phyloP scores from a whole-genome alignment of 1,140 invertebrate species.

The Atta cephalotes region DNA sequence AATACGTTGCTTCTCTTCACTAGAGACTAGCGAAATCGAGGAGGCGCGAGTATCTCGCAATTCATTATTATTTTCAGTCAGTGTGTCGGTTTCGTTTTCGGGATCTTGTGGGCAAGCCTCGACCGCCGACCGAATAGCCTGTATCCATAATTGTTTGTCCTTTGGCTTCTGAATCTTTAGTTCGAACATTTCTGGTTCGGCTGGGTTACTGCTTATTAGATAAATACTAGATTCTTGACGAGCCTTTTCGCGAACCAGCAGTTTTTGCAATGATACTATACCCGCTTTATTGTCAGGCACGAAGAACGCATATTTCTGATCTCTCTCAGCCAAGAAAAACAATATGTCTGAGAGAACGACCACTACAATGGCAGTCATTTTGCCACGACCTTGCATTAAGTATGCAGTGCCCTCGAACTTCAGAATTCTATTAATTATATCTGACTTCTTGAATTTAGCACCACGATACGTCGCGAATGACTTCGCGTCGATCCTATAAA shows the following conservation, averaged over 20 bases:
- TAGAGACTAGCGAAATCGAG: constrained; percentile 86
- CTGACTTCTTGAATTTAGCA: constrained; percentile 97
- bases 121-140: constrained; percentile 91
- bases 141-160: constrained; percentile 96
- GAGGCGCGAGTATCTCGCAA: constrained; percentile 80
- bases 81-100: constrained; percentile 88
- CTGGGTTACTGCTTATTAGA: constrained; percentile 94
- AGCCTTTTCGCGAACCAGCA: constrained; percentile 96
- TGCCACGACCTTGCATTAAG: constrained; percentile 93
- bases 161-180: constrained; percentile 95
- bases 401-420: constrained; percentile 95
- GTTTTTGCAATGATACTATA: constrained; percentile 95
- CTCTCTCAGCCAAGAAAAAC: constrained; percentile 96
- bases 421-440: constrained; percentile 94
- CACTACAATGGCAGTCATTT: constrained; percentile 94
- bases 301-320: constrained; percentile 93
- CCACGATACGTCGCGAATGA: constrained; percentile 94
- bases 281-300: constrained; percentile 96
- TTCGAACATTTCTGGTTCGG: constrained; percentile 98
- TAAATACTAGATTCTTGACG: constrained; percentile 96
- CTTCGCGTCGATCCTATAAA: constrained; percentile 94
- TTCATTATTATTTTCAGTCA: constrained; percentile 86
- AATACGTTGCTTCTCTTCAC: constrained; percentile 90
- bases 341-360: constrained; percentile 96
- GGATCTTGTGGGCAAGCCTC: constrained; percentile 90